Evolutionary conservation across 2,888 invertebrate species (phyloP).

Genomic region (Ferrisia virgata): DNA sequence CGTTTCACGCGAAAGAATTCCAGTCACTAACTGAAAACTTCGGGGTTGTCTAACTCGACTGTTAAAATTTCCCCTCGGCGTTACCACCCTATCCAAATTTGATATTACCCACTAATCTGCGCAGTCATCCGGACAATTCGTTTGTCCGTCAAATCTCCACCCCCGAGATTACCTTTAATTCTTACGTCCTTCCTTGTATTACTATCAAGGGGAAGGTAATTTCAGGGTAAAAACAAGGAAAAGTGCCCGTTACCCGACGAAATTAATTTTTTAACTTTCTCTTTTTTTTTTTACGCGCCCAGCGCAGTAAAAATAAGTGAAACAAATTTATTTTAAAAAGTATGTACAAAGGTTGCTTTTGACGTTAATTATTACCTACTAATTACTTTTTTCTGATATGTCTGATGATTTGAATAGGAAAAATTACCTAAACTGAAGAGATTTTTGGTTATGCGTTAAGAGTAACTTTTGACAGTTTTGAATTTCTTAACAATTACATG

Average conservation of each 20-base stretch:
- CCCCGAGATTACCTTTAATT: constrained; percentile 45
- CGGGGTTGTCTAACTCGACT: constrained; percentile 42
- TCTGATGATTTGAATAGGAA: constrained; percentile 11
- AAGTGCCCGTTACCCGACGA: constrained; percentile 42
- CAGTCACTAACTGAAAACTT: constrained; percentile 42
- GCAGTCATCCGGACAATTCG: constrained; percentile 46
- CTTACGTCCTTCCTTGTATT: constrained; percentile 43
- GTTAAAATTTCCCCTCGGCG: constrained; percentile 39
- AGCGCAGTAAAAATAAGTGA: constrained; percentile 29
- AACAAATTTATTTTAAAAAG: constrained; percentile 40
- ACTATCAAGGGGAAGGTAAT: constrained; percentile 29
- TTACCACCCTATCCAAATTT: constrained; percentile 36
- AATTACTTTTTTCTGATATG: constrained; percentile 41
- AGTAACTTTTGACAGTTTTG: constrained; percentile 9
- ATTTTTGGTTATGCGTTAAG: not conserved
- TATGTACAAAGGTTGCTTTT: constrained; percentile 40
- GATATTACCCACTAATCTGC: constrained; percentile 46
- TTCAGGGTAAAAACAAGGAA: constrained; percentile 40
- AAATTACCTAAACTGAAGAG: not conserved
- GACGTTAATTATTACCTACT: constrained; percentile 44
- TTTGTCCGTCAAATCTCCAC: constrained; percentile 46
- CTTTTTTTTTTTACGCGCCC: not conserved
- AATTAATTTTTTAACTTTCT: constrained; percentile 44
- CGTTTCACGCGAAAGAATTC: constrained; percentile 37
- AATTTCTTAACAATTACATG: not conserved